Conservation (phyloP, 1,140 invertebrate species). For the Streblospio benedicti region DNA sequence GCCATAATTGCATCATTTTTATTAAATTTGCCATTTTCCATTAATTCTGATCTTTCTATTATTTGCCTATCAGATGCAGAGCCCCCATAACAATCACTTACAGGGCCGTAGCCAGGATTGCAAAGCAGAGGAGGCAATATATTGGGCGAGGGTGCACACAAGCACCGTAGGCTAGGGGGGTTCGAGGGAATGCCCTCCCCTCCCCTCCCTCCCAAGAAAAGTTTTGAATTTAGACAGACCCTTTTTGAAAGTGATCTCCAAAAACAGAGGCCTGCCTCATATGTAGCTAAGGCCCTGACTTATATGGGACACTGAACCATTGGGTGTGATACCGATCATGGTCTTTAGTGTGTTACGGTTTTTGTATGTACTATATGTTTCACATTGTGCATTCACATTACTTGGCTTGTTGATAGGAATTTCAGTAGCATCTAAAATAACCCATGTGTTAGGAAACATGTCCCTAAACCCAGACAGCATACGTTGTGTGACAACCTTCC, state of each 20-base stretch:
- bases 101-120: no score
- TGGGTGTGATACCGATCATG: conserved; percentile 21
- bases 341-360: conserved; percentile 22
- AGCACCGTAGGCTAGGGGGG: no score
- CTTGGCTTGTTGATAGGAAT: conserved; percentile 21
- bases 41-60: conserved; percentile 15
- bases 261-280: no score
- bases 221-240: no score
- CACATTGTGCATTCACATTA: conserved; percentile 13
- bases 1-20: conserved; percentile 22
- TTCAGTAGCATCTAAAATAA: conserved; percentile 26
- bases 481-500: conserved; percentile 10
- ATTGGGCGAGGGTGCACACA: no score
- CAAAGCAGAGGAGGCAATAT: no score
- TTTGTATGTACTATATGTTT: conserved; percentile 23
- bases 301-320: conserved; percentile 14
- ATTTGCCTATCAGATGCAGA: conserved; percentile 21
- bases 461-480: conserved; percentile 23
- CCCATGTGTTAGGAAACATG: conserved; percentile 21
- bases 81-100: conserved; percentile 22
- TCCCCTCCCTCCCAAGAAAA: no score
- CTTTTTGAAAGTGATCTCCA: no score
- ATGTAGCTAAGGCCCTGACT: no score
- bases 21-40: conserved; percentile 7
- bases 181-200: no score